Percentiles rank a stretch among this genome's conserved stretches.
Evolutionary conservation across 2,888 invertebrate genomes (phyloP).

Genomic region (Protodeltote pygarga): DNA sequence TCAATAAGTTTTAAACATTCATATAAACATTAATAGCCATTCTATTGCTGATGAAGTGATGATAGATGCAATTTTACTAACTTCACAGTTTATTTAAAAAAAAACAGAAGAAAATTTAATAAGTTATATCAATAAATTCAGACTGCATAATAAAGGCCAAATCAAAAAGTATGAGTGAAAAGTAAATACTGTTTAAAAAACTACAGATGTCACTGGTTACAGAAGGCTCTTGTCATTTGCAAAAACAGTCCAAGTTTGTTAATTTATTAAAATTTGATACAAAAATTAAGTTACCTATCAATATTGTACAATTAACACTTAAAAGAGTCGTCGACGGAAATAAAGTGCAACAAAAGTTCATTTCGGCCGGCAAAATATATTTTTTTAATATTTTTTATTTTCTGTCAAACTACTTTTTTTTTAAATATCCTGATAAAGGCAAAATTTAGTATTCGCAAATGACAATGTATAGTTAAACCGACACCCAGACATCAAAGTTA

Average conservation of each 20-base stretch:
- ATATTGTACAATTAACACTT: too few species aligned
- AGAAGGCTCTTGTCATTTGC: slow-evolving; percentile 67
- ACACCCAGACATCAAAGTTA: slow-evolving; percentile 81
- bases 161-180: slow-evolving; percentile 68
- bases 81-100: neutral
- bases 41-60: too few species aligned
- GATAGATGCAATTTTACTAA: neutral
- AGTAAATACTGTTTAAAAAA: slow-evolving; percentile 82
- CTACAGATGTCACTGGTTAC: slow-evolving; percentile 78
- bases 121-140: slow-evolving; percentile 46
- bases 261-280: neutral
- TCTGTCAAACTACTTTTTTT: too few species aligned
- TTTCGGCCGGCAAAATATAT: too few species aligned
- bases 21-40: too few species aligned
- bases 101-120: neutral
- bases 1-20: too few species aligned
- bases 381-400: too few species aligned
- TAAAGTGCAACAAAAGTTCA: too few species aligned
- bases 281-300: too few species aligned
- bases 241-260: slow-evolving; percentile 56
- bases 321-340: too few species aligned
- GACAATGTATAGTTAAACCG: slow-evolving; percentile 69
- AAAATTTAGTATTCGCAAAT: slow-evolving; percentile 70
- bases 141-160: slow-evolving; percentile 60
- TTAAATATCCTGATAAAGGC: neutral